Base-by-base conservation (phyloP, 92 coral and sea anemone genomes). In the Actinernus sp. region DNA sequence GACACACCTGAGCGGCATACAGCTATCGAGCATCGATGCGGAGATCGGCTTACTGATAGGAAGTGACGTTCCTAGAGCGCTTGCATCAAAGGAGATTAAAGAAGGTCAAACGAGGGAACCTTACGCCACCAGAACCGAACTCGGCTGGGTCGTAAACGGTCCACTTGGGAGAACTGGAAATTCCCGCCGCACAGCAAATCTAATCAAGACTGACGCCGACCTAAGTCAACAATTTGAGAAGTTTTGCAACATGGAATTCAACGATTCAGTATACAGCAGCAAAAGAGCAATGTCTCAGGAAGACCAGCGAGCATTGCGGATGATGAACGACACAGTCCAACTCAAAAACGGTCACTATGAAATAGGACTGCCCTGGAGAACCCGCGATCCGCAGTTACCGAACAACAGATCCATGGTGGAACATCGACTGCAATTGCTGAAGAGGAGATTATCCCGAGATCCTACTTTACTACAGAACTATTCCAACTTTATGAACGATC, bases 81-180 rank as follows among this genome's bases (percentile, higher is more conserved):
- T 71, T 8, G 53, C 2, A 30, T 68, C 79, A 46, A 31, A n/a
- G 29, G 79, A 71, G 57, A 44, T 71, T 24, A 1, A 57, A 38
- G 45, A 51, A 58, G 59, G 79, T 11, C 20, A 45, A 60, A 43
- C 5, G 2, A 68, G 79, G 18, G 66, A 82, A 0, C 82, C 82
- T 0, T 73, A 64, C 23, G 76, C 82, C 1, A 81, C 77, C 1
- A 38, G 75, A 73, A 73, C 82, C 6, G 16, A 49, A 16, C 33
- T 81, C 0, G 88, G 76, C 2, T 82, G 82, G 88, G 79, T 65
- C 0, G 31, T 82, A 4, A 82, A 82, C 26, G 88, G 88, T 14
- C 82, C 76, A 0, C 59, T 82, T 0, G 74, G 75, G 0, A 31
- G 81, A 64, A 0, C 23, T 32, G 8, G 33, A 1, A 38, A 0